Evolutionary conservation across 2,888 invertebrate genomes (phyloP), one percentile per base, ranked within the genome.

Genomic region (Abrostola tripartita): DNA sequence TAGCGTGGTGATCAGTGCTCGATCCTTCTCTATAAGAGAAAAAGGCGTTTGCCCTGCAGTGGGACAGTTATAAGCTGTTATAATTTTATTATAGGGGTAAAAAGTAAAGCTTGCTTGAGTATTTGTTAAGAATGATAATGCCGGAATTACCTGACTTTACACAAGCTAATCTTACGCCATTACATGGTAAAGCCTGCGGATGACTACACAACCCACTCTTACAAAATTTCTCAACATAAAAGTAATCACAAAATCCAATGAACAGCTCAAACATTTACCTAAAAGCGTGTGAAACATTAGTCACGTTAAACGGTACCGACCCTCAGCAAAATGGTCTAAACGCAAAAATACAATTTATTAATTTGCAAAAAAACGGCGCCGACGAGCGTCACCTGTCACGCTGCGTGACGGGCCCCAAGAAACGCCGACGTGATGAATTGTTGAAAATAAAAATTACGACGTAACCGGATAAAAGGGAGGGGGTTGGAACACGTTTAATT

Each of bases 361-460:
- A 90, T 90, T 89, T 88, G 80, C 82, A 85, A 88, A 88, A 84
- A 86, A 79, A 65, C 81, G 78, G 63, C 65, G 54, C 73, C 78
- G 83, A 84, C 85, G 83, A 78, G 83, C 87, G 88, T 89, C 88
- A 89, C 90, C 89, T 88, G 90, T 89, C 88, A 90, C 79, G 81
- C 82, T 61, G 75, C 82, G 84, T 85, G 87, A 88, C 85, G 83
- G 72, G 68, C 82, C 84, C 82, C 78, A 74, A 82, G 84, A 84
- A 80, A 78, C 75, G 75, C 79, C 76, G 86, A 86, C 90, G 90
- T 90, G 90, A 91, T 88, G 90, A 90, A 91, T 90, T 88, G 90
- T 87, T 86, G 81, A 86, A 88, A 91, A 89, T 91, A 90, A 90
- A 91, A 91, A 90, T 91, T 89, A 91, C 90, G 85, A 85, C 85